These are phyloP conservation scores for Agriopis marginaria DNA, from an alignment of 2,888 invertebrate species.

Conservation along the genomic window DNA sequence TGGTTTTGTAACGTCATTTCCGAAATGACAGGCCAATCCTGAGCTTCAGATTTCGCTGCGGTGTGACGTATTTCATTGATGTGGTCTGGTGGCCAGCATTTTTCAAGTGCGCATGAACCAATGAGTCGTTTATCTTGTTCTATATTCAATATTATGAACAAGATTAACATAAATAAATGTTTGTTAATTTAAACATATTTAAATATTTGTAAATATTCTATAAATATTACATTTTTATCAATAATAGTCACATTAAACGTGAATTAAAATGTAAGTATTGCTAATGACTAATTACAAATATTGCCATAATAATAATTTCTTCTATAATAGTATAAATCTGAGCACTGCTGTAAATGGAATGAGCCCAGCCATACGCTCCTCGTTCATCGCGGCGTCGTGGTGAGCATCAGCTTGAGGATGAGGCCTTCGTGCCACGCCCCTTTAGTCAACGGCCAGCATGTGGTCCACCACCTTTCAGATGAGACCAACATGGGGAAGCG, in stretches of 20 bases:
- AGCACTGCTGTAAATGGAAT: too few relatives aligned
- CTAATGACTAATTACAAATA: not conserved
- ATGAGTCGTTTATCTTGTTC: slow-evolving; percentile 51
- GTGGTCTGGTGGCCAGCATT: slow-evolving; percentile 85
- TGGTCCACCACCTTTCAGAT: too few relatives aligned
- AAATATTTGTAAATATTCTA: not conserved
- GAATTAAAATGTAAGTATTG: not conserved
- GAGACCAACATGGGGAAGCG: too few relatives aligned
- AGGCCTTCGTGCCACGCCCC: too few relatives aligned
- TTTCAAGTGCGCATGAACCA: slow-evolving; percentile 75
- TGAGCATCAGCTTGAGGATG: too few relatives aligned
- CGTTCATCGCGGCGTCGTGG: too few relatives aligned
- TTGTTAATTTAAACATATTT: not conserved
- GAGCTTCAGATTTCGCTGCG: slow-evolving; percentile 73
- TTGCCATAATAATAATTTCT: slow-evolving; percentile 2
- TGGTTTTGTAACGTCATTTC: slow-evolving; percentile 83
- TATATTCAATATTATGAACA: not conserved
- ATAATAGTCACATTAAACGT: not conserved
- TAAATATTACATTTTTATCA: too few relatives aligned
- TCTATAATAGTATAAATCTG: not conserved
- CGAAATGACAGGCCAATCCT: slow-evolving; percentile 85
- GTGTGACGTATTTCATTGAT: slow-evolving; percentile 85
- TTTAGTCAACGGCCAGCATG: too few relatives aligned
- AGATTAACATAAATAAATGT: not conserved
- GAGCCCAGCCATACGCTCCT: too few relatives aligned